Conservation (phyloP, 2,797 vertebrate genomes). For the Capromys pilorides region DNA sequence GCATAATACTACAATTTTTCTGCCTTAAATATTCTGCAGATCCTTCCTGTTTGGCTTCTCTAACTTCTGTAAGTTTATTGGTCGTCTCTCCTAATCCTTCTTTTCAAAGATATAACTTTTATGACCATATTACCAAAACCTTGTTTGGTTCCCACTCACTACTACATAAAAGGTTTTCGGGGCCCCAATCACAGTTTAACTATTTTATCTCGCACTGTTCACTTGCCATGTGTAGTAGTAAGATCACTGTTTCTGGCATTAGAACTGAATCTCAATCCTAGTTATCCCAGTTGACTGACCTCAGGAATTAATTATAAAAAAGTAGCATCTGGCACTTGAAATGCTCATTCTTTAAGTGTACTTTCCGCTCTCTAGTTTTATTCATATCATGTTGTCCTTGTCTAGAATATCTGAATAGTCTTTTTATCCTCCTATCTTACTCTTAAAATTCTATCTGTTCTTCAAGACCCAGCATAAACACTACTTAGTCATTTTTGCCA, state of each 20-base stretch:
- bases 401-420: neutral
- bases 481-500: slow-evolving; percentile 21
- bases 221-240: slow-evolving; percentile 9
- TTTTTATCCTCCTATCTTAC: neutral
- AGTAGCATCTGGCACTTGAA: neutral
- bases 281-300: neutral
- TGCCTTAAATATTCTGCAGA: neutral
- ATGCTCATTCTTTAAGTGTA: neutral
- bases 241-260: slow-evolving; percentile 36
- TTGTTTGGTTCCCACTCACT: slow-evolving; percentile 3
- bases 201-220: slow-evolving; percentile 29
- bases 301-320: slow-evolving; percentile 34
- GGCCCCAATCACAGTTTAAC: neutral
- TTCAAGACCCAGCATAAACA: slow-evolving; percentile 47
- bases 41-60: neutral
- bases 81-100: neutral
- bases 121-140: neutral
- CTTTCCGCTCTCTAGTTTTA: slow-evolving; percentile 25
- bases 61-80: neutral
- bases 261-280: slow-evolving; percentile 39
- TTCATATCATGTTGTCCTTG: slow-evolving; percentile 34
- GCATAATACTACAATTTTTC: neutral
- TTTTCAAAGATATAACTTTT: slow-evolving; percentile 42
- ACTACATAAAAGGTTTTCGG: neutral
- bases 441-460: slow-evolving; percentile 31